These are phyloP conservation scores for Lepidotrigona ventralis DNA, from an alignment of 1,140 invertebrate genomes.

Conservation along the genomic window DNA sequence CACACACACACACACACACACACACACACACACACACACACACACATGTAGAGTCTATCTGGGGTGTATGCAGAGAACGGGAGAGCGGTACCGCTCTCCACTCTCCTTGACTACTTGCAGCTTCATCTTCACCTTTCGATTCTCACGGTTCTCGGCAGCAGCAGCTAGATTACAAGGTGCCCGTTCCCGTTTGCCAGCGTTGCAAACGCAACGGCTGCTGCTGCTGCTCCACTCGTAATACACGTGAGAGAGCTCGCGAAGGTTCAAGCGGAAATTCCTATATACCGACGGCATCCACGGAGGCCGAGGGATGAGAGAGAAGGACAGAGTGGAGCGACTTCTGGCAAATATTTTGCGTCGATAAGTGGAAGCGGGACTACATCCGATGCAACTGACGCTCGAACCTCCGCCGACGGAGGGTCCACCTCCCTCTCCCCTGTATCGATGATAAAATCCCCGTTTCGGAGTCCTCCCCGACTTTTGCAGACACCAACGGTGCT, in stretches of 20 bases:
- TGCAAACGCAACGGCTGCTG: conserved; percentile 31
- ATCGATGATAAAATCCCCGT: conserved; percentile 33
- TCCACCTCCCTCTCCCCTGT: background rate
- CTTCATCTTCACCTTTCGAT: conserved; percentile 69
- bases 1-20: too few species aligned
- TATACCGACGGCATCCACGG: conserved; percentile 2
- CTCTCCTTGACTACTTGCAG: conserved; percentile 54
- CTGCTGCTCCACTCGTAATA: conserved; percentile 55
- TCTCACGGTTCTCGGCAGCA: conserved; percentile 63
- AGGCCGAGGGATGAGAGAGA: background rate
- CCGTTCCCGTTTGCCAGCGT: conserved; percentile 29
- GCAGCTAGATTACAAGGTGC: conserved; percentile 57
- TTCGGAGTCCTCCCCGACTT: background rate
- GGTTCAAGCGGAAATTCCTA: conserved; percentile 54
- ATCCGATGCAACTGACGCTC: conserved; percentile 9
- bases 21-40: too few species aligned
- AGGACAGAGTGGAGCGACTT: conserved; percentile 20
- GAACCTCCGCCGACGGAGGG: background rate
- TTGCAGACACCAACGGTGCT: background rate
- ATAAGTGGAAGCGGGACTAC: conserved; percentile 47
- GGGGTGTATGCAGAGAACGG: conserved; percentile 37
- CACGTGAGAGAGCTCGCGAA: conserved; percentile 59
- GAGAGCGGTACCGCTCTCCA: conserved; percentile 45
- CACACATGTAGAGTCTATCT: background rate
- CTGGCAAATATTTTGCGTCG: conserved; percentile 53